Evolutionary conservation across 2,888 invertebrate species (phyloP).

Genomic region (Branchinecta sandiegonensis): DNA sequence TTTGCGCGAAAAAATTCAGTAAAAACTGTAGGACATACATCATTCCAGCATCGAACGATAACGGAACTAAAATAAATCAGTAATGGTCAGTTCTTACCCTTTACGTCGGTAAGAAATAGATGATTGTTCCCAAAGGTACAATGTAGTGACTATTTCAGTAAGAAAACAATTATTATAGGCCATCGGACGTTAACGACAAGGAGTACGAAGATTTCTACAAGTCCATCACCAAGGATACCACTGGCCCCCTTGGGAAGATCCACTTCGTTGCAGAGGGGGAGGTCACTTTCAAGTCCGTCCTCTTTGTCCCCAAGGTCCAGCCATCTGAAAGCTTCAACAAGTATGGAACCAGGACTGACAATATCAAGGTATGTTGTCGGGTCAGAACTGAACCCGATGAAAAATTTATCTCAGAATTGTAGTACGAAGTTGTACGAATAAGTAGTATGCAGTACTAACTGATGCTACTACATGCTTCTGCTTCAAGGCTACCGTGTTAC

Average conservation of each 20-base stretch:
- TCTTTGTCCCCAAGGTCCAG: constrained; percentile 81
- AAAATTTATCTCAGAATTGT: too few species aligned
- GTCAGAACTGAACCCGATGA: too few species aligned
- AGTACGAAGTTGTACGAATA: too few species aligned
- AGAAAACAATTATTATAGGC: constrained; percentile 33
- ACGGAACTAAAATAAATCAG: too few species aligned
- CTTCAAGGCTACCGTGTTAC: too few species aligned
- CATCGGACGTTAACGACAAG: constrained; percentile 61
- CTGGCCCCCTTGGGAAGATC: constrained; percentile 66
- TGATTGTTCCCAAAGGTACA: neutral
- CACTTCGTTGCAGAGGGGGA: constrained; percentile 99
- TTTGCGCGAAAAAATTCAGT: too few species aligned
- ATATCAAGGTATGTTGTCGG: constrained; percentile 52
- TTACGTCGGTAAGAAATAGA: too few species aligned
- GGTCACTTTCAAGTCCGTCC: constrained; percentile 91
- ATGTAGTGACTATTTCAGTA: neutral
- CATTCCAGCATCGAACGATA: too few species aligned
- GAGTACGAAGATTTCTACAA: constrained; percentile 95
- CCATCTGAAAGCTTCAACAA: constrained; percentile 87
- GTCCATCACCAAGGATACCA: constrained; percentile 73
- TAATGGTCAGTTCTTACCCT: too few species aligned
- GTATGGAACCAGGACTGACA: constrained; percentile 85
- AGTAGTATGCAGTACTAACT: too few species aligned
- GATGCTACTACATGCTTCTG: too few species aligned
- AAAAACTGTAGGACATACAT: too few species aligned